These are phyloP conservation scores for Tricholaema leucomelas DNA, from an alignment of 2,113 vertebrate species.

Conservation along the genomic window DNA sequence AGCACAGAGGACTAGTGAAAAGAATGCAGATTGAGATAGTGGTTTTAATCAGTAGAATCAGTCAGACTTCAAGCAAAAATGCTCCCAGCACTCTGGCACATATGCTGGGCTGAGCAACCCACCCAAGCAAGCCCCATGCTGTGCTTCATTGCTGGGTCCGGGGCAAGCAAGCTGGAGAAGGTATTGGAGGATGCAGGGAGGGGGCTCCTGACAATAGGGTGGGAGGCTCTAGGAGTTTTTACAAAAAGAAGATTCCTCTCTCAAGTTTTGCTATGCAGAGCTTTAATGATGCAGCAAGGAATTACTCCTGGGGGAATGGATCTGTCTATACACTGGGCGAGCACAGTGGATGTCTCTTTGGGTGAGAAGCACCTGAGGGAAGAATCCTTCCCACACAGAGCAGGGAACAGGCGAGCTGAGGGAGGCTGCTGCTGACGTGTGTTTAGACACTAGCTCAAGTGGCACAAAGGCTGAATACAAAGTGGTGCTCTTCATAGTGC, in stretches of 20 bases:
- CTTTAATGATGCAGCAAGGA: background rate
- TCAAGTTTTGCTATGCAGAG: background rate
- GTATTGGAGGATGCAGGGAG: background rate
- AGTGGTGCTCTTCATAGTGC: background rate
- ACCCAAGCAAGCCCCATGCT: background rate
- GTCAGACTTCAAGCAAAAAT: background rate
- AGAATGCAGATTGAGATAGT: background rate
- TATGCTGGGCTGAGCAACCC: background rate
- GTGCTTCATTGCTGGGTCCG: accelerated
- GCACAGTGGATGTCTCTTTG: background rate
- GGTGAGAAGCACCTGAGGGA: background rate
- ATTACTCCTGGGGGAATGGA: background rate
- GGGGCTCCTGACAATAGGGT: background rate
- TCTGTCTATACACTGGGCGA: background rate
- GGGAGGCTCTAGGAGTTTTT: background rate
- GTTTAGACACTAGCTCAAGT: background rate
- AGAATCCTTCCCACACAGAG: background rate
- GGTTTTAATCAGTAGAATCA: background rate
- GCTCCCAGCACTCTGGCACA: accelerated
- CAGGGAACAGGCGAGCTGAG: background rate
- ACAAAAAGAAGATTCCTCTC: background rate
- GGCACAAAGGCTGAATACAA: background rate
- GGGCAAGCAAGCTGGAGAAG: background rate
- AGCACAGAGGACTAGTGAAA: background rate
- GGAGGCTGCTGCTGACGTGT: background rate